Conservation (phyloP, 2,888 invertebrate species). For the Chymomyza fuscimana region DNA sequence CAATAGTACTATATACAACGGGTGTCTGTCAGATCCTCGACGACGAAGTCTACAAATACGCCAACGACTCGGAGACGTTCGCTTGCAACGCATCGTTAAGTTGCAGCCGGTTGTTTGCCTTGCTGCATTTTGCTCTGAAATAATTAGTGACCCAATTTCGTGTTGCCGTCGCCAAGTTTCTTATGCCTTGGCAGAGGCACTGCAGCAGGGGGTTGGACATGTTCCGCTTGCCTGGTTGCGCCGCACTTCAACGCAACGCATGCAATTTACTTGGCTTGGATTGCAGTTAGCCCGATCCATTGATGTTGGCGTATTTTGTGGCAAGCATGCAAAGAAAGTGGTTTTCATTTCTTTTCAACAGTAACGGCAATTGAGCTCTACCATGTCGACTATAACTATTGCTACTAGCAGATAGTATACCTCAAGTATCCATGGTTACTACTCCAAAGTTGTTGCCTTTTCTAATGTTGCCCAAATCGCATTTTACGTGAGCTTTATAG, state of each 20-base stretch:
- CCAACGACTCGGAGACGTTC: neutral
- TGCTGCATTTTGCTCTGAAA: slow-evolving; percentile 74
- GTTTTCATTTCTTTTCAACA: slow-evolving; percentile 75
- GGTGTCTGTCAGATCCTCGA: slow-evolving; percentile 46
- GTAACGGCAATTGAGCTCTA: neutral
- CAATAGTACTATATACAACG: slow-evolving; percentile 9
- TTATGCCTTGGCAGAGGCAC: slow-evolving; percentile 52
- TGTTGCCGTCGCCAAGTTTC: slow-evolving; percentile 56
- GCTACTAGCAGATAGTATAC: no score
- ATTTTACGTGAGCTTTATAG: slow-evolving; percentile 54
- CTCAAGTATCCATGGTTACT: neutral
- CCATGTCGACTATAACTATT: neutral
- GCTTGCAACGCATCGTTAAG: slow-evolving; percentile 66
- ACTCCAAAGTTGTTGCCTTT: neutral
- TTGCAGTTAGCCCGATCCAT: slow-evolving; percentile 37
- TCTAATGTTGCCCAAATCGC: slow-evolving; percentile 10
- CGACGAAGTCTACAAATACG: slow-evolving; percentile 35
- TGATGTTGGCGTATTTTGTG: slow-evolving; percentile 67
- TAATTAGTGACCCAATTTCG: slow-evolving; percentile 74
- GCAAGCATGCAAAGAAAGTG: slow-evolving; percentile 76
- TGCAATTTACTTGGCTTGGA: slow-evolving; percentile 64
- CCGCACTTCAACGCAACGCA: slow-evolving; percentile 42
- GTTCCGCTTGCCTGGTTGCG: slow-evolving; percentile 6
- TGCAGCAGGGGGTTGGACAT: slow-evolving; percentile 7
- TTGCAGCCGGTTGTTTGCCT: slow-evolving; percentile 38